A percentile compares a stretch with the other conserved stretches of the same genome.
phyloP scores from a whole-genome alignment of 2,113 vertebrate species.

The Gallinago jamesoni region DNA sequence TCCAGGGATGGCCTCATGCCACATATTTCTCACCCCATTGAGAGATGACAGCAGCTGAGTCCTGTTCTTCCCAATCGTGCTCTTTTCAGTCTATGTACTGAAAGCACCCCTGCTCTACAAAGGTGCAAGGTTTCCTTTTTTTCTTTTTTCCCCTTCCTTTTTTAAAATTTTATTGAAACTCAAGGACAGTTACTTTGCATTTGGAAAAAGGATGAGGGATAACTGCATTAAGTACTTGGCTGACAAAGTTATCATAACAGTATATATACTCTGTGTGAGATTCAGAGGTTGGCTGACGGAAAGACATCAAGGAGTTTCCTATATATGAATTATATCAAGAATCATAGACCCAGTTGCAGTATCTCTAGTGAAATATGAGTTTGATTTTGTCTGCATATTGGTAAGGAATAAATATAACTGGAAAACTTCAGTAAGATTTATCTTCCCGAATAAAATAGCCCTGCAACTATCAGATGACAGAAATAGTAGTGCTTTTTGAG shows the following conservation, averaged over 20 bases:
- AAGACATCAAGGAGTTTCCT: background rate
- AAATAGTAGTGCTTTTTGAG: background rate
- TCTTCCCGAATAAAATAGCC: background rate
- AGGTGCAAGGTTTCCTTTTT: background rate
- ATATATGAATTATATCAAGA: background rate
- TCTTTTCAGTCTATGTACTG: background rate
- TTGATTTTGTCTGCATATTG: background rate
- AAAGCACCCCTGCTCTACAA: background rate
- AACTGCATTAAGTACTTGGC: background rate
- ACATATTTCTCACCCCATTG: background rate
- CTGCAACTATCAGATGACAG: background rate
- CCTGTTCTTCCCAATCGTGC: background rate
- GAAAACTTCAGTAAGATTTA: background rate
- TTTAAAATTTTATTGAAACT: background rate
- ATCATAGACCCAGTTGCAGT: background rate
- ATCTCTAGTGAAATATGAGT: background rate
- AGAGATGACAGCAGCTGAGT: background rate
- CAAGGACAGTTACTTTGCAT: background rate
- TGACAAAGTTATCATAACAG: background rate
- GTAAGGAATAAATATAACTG: background rate
- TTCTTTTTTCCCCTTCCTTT: fast-evolving
- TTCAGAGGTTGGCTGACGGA: background rate
- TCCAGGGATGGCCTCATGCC: background rate
- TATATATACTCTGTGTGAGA: background rate
- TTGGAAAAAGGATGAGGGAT: background rate